Base-by-base conservation (phyloP, 2,113 vertebrate genomes). In the Channa argus region DNA sequence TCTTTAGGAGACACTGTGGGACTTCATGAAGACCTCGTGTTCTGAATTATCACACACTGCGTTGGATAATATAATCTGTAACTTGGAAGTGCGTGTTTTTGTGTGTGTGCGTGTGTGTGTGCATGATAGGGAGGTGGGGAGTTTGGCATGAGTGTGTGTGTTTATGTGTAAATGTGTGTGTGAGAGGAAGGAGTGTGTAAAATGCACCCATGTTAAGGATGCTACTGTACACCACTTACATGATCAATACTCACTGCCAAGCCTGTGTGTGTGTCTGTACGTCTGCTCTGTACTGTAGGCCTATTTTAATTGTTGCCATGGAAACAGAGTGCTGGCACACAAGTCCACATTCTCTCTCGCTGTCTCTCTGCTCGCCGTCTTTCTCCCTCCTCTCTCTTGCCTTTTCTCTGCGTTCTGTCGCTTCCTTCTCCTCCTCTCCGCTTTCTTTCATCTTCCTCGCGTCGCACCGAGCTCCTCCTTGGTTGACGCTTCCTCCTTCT, bases 271-370 rank as follows among this genome's bases (percentile, higher is more conserved):
- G 68, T 61, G 65, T 83, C 69, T 85, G 62, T 80, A 72, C 69
- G 71, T 82, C 61, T 65, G 84, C 50, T 53, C 72, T 89, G 85
- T 89, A 91, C 24, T 24, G 39, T 41, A 41, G 90, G 85, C 89
- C 92, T 94, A 94, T 93, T 94, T 93, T 95, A 94, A 94, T 89
- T 92, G 94, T 95, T 95, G 90, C 93, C 89, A 95, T 95, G 93
- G 94, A 94, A 94, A 95, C 94, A 92, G 93, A 93, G 93, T 92
- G 90, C 90, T 92, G 88, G 88, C 86, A 88, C 91, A 92, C 91
- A 89, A 89, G 89, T 92, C 89, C 87, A 92, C 88, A 94, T 93
- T 94, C 74, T 76, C 63, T 89, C 71, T 78, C 72, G 72, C 75
- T 76, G 72, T 73, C 60, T 66, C 44, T 51, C 62, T 59, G 0